Evolutionary conservation across 2,888 invertebrate species (phyloP), one percentile per base, ranked within the genome.

Genomic region (Tridacna gigas): DNA sequence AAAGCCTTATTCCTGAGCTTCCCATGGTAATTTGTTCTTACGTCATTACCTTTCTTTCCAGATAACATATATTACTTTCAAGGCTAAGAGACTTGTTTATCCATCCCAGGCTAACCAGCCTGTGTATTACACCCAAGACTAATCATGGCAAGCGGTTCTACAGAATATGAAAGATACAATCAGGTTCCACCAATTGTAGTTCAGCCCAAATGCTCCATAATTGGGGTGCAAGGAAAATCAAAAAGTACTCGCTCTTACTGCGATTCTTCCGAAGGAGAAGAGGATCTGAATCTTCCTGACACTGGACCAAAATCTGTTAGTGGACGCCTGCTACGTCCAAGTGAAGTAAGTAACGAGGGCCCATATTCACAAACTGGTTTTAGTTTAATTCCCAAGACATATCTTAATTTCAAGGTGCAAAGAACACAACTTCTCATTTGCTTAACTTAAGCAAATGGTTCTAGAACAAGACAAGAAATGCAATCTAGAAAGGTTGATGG

Each of bases 201-300:
- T 61, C 88, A 88, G 73, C 88, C 86, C 0, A 69, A 60, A 22
- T 22, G 15, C 1, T 13, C 69, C 13, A 26, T 28, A 3, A 45
- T 20, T 11, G 28, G 20, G 9, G 20, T 22, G 0, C 18, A 56
- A 12, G 26, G 47, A 7, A 78, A 74, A 7, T 18, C 71, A 13
- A 76, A 79, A 56, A 71, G 56, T 26, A 63, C 79, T 7, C 63
- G 73, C 5, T n/a, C 84, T 25, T 88, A 89, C 66, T 89, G 89
- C 83, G 89, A 90, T 76, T 88, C 85, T 61, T 89, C 89, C 25
- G 90, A 90, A 74, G 87, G 76, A 22, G 90, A 89, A 28, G 90
- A 89, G 61, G 90, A 90, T 61, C 63, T 89, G 20, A 65, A 66
- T 56, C 69, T 88, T 28, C 75, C 77, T 15, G 76, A 87, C 9